phyloP scores from a whole-genome alignment of 1,140 invertebrate genomes.

The Nasonia vitripennis region DNA sequence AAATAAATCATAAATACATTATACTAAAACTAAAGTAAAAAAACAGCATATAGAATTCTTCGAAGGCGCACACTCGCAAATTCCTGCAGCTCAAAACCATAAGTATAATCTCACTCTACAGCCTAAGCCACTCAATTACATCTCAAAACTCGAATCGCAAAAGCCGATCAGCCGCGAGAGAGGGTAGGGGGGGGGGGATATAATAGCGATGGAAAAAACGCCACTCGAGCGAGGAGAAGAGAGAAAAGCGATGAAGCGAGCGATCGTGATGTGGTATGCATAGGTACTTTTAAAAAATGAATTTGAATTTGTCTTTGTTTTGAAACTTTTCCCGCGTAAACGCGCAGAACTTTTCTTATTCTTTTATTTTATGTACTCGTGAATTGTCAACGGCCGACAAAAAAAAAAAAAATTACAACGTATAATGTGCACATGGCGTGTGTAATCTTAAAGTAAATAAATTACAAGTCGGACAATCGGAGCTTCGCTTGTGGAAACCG shows the following conservation, averaged over 20 bases:
- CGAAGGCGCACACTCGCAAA: slow-evolving; percentile 22
- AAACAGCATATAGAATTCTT: slow-evolving; percentile 17
- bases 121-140: slow-evolving; percentile 11
- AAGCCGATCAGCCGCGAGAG: slow-evolving; percentile 10
- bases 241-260: slow-evolving; percentile 40
- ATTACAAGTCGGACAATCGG: not conserved
- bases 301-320: not conserved
- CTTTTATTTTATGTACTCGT: slow-evolving; percentile 11
- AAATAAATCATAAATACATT: not conserved
- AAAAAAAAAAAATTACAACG: too few relatives aligned
- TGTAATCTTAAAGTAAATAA: slow-evolving; percentile 4
- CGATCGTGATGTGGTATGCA: not conserved
- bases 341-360: slow-evolving; percentile 27
- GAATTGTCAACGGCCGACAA: slow-evolving; percentile 25
- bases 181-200: not conserved
- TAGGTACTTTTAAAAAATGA: too few relatives aligned
- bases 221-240: slow-evolving; percentile 27
- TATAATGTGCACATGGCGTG: too few relatives aligned
- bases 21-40: slow-evolving; percentile 3
- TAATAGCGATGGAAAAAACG: slow-evolving; percentile 36
- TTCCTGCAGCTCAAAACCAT: not conserved
- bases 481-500: not conserved
- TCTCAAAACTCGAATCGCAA: slow-evolving; percentile 18
- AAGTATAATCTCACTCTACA: slow-evolving; percentile 1
- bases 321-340: slow-evolving; percentile 5